Conservation (phyloP, 2,113 vertebrate species). For the Anarhynchus alexandrinus region DNA sequence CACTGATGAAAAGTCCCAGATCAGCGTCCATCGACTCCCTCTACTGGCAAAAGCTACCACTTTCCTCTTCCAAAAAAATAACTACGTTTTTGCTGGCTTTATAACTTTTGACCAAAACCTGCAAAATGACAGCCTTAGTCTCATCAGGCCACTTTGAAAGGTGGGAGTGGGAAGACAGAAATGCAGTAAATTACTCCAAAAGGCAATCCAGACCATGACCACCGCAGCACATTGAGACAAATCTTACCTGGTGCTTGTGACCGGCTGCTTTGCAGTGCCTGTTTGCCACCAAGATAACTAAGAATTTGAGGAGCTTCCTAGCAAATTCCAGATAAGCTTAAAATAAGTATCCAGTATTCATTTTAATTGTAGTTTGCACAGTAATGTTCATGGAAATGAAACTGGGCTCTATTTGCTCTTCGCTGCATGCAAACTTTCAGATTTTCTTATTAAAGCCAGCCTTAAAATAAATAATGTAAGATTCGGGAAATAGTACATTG, state of each 20-base stretch:
- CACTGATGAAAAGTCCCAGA: background rate
- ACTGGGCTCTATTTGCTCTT: background rate
- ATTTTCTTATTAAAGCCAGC: slow-evolving; percentile 55
- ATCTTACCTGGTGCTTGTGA: background rate
- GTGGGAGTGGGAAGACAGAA: background rate
- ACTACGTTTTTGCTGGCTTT: background rate
- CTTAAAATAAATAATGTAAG: slow-evolving; percentile 74
- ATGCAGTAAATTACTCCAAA: background rate
- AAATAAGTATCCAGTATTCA: background rate
- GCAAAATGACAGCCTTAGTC: background rate
- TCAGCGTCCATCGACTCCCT: slow-evolving; percentile 64
- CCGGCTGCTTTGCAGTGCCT: fast-evolving
- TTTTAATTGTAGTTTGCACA: background rate
- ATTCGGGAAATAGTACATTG: slow-evolving; percentile 41
- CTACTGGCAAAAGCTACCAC: slow-evolving; percentile 63
- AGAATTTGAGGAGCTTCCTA: background rate
- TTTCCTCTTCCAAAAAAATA: background rate
- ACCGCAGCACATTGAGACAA: background rate
- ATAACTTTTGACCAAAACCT: background rate
- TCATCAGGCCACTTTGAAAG: background rate
- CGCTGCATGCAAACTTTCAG: background rate
- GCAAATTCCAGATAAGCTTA: background rate
- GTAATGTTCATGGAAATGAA: background rate
- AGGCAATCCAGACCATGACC: background rate
- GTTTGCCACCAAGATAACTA: background rate